Conservation (phyloP, 2,797 vertebrate species). For the Serranus cabrilla region DNA sequence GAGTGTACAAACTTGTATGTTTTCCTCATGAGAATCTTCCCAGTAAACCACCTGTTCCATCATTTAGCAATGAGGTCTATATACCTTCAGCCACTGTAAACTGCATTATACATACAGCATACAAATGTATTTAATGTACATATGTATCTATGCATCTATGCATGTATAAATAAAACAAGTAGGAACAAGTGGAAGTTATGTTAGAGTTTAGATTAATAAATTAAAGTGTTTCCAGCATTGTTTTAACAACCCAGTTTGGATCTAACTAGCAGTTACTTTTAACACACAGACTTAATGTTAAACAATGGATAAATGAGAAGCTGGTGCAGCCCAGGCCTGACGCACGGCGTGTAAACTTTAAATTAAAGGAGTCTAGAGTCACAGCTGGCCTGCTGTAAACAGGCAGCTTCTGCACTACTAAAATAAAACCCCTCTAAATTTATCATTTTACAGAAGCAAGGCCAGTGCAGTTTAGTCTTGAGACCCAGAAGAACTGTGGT, state of each 20-base stretch:
- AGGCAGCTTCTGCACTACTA: not conserved
- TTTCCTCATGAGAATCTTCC: no score
- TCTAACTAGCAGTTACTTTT: not conserved
- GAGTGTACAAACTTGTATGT: no score
- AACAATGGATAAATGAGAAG: not conserved
- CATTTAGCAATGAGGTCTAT: no score
- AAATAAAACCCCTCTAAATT: not conserved
- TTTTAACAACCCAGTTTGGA: slow-evolving; percentile 1
- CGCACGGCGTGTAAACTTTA: not conserved
- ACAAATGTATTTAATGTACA: not conserved
- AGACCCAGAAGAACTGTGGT: not conserved
- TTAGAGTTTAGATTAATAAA: not conserved
- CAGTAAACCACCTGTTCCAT: no score
- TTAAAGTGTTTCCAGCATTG: not conserved
- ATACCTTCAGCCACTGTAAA: not conserved
- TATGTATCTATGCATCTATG: not conserved
- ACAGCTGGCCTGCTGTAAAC: not conserved
- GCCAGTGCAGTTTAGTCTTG: not conserved
- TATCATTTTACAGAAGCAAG: slow-evolving; percentile 1
- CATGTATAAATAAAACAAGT: not conserved
- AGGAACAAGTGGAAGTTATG: not conserved
- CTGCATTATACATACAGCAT: not conserved
- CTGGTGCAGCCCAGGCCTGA: not conserved
- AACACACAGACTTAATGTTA: not conserved
- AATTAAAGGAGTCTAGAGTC: not conserved